Conservation (phyloP, 2,113 vertebrate genomes). For the Rissa tridactyla region DNA sequence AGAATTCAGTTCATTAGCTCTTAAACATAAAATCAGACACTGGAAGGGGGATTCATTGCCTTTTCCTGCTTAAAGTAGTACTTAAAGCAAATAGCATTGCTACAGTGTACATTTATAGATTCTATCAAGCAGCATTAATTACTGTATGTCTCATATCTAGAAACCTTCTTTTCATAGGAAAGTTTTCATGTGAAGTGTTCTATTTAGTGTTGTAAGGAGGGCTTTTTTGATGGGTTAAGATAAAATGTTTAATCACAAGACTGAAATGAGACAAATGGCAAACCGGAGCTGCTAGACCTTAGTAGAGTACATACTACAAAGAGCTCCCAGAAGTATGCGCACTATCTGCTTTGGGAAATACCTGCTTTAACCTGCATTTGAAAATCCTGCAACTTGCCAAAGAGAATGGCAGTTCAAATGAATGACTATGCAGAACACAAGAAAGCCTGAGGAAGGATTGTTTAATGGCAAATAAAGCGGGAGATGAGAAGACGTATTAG, state of each 20-base stretch:
- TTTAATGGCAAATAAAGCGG: neutral
- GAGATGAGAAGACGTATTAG: neutral
- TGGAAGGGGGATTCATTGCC: conserved; percentile 70
- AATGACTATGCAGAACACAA: neutral
- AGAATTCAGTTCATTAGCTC: conserved; percentile 80
- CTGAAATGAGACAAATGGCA: conserved; percentile 26
- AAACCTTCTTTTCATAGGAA: conserved; percentile 30
- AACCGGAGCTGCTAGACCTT: conserved; percentile 19
- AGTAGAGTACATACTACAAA: conserved; percentile 40
- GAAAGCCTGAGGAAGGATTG: conserved; percentile 31
- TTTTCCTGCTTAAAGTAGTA: conserved; percentile 64
- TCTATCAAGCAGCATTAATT: conserved; percentile 73
- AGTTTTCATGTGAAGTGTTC: conserved; percentile 26
- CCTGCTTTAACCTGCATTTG: conserved; percentile 44
- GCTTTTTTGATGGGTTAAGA: conserved; percentile 30
- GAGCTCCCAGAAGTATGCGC: conserved; percentile 34
- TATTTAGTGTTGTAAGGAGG: neutral
- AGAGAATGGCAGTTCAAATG: conserved; percentile 41
- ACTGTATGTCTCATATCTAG: conserved; percentile 57
- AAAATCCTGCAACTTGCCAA: conserved; percentile 50
- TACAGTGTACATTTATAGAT: conserved; percentile 70
- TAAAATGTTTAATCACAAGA: conserved; percentile 56
- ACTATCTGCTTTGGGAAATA: conserved; percentile 62
- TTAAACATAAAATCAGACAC: conserved; percentile 73
- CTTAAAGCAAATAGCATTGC: conserved; percentile 73